These are phyloP conservation scores for Lophius piscatorius DNA, from an alignment of 2,113 vertebrate genomes.

Conservation along the genomic window DNA sequence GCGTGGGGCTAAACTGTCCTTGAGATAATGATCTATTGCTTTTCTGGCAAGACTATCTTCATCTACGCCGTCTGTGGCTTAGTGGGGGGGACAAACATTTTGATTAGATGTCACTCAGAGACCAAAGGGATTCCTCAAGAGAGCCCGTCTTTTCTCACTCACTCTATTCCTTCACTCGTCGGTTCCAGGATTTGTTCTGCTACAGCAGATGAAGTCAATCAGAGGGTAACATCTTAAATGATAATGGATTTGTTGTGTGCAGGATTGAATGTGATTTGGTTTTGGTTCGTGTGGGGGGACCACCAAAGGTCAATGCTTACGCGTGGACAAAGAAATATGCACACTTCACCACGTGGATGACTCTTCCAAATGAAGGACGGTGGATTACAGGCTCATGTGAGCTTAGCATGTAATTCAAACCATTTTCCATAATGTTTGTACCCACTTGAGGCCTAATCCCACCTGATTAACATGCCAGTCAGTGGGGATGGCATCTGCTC, in stretches of 20 bases:
- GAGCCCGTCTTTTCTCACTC: too few species aligned
- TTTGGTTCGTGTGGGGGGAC: constrained; percentile 13
- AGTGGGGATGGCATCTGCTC: constrained; percentile 60
- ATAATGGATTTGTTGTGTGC: background rate
- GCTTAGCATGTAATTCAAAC: constrained; percentile 76
- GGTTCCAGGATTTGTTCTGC: too few species aligned
- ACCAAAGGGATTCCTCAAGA: constrained; percentile 27
- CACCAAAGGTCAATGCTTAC: background rate
- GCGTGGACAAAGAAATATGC: constrained; percentile 17
- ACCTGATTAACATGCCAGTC: constrained; percentile 75
- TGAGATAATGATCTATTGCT: constrained; percentile 71
- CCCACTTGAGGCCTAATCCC: constrained; percentile 71
- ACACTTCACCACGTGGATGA: constrained; percentile 35
- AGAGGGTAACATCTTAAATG: constrained; percentile 1
- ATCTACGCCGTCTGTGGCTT: constrained; percentile 42
- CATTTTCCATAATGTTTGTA: constrained; percentile 79
- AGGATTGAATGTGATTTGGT: constrained; percentile 12
- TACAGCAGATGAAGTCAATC: constrained; percentile 33
- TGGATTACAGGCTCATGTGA: constrained; percentile 56
- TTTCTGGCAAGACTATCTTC: constrained; percentile 41
- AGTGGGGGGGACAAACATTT: constrained; percentile 16
- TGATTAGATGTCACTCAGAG: constrained; percentile 69
- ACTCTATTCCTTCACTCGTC: too few species aligned
- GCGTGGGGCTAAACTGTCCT: constrained; percentile 58
- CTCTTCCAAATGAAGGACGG: constrained; percentile 53